These are phyloP conservation scores for Steromphala cineraria DNA, from an alignment of 2,888 invertebrate species.

Conservation along the genomic window DNA sequence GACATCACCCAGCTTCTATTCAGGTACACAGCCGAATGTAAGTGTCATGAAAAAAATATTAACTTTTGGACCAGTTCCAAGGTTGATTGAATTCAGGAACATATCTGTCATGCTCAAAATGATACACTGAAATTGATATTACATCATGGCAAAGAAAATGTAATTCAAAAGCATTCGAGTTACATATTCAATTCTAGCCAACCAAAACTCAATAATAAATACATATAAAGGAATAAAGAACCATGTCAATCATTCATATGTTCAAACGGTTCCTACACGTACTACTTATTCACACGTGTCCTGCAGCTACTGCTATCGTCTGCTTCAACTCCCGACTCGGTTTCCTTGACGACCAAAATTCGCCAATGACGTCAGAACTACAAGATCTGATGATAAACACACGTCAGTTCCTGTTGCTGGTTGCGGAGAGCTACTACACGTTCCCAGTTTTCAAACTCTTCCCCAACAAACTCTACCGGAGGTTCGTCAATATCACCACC, in stretches of 20 bases:
- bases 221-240: not conserved
- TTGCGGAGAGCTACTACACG: constrained; percentile 26
- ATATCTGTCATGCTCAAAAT: not conserved
- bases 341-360: not conserved
- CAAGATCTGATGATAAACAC: not conserved
- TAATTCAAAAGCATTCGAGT: not conserved
- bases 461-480: constrained; percentile 24
- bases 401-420: constrained; percentile 11
- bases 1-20: not conserved
- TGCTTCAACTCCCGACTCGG: constrained; percentile 13
- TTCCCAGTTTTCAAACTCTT: constrained; percentile 25
- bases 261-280: not conserved
- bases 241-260: too few species aligned
- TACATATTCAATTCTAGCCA: not conserved
- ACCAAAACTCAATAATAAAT: not conserved
- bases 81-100: too few species aligned
- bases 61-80: too few species aligned
- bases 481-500: constrained; percentile 9
- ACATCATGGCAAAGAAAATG: not conserved
- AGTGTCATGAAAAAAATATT: too few species aligned
- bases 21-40: constrained; percentile 22
- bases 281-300: too few species aligned
- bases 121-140: not conserved
- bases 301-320: constrained; percentile 8
- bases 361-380: not conserved